Evolutionary conservation across 2,113 vertebrate species (phyloP).

Genomic region (Ptilorrhoa leucosticta): DNA sequence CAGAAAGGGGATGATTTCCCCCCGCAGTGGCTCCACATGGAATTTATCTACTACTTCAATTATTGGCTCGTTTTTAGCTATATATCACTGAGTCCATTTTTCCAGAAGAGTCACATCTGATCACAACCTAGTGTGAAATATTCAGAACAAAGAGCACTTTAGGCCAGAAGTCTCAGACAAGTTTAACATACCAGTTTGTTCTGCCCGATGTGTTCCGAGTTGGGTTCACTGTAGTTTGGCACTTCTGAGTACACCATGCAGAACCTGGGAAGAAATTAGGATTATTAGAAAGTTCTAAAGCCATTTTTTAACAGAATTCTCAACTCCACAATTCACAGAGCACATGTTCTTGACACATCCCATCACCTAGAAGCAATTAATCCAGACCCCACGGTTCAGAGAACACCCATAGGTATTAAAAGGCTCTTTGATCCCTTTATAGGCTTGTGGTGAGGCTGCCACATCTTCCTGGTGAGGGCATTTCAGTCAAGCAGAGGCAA

Average conservation of each 20-base stretch:
- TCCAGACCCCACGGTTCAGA: background rate
- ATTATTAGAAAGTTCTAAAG: background rate
- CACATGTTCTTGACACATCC: background rate
- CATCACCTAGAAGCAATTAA: background rate
- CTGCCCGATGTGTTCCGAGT: slow-evolving; percentile 83
- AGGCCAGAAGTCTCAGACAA: background rate
- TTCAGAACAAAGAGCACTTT: background rate
- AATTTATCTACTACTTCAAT: background rate
- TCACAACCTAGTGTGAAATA: background rate
- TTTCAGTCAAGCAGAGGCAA: background rate
- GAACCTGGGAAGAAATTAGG: slow-evolving; percentile 77
- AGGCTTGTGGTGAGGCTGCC: background rate
- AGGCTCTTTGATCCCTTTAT: background rate
- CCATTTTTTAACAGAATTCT: background rate
- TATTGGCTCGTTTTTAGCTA: background rate
- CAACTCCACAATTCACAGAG: background rate
- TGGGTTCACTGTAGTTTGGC: slow-evolving; percentile 98
- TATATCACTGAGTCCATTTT: background rate
- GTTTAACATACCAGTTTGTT: slow-evolving; percentile 84
- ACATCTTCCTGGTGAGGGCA: background rate
- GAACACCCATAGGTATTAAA: background rate
- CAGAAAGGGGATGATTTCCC: background rate
- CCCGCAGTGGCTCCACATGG: background rate
- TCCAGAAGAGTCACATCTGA: background rate
- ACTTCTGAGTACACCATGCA: slow-evolving; percentile 99